Conservation (phyloP, 2,797 vertebrate genomes). For the Xiphophorus birchmanni region DNA sequence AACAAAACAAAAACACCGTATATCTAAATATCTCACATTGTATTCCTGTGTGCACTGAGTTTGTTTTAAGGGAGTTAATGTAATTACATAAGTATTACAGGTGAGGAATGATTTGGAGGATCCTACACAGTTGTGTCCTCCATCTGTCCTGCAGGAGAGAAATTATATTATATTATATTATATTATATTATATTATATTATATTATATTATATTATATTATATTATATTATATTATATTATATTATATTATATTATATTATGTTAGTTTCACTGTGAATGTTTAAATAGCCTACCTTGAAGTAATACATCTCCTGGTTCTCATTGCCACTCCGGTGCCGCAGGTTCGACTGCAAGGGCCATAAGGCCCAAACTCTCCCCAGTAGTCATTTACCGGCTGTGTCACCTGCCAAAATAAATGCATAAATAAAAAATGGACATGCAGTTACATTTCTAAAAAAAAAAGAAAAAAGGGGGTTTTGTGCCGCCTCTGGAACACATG, state of each 20-base stretch:
- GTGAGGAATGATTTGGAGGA: slow-evolving; percentile 83
- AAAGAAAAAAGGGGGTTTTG: neutral
- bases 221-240: neutral
- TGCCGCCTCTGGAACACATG: slow-evolving; percentile 27
- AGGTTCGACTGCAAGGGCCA: slow-evolving; percentile 89
- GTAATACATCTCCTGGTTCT: slow-evolving; percentile 86
- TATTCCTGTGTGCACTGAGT: neutral
- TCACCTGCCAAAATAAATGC: slow-evolving; percentile 48
- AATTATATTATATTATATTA: neutral
- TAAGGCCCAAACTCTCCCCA: slow-evolving; percentile 89
- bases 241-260: neutral
- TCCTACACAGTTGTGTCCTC: slow-evolving; percentile 86
- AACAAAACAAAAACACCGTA: slow-evolving; percentile 3
- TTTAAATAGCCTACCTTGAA: slow-evolving; percentile 80
- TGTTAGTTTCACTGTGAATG: neutral
- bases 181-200: neutral
- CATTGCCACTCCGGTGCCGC: slow-evolving; percentile 87
- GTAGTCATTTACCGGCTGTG: slow-evolving; percentile 68
- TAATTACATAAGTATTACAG: slow-evolving; percentile 87
- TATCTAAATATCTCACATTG: neutral
- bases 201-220: neutral
- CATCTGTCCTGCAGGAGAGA: slow-evolving; percentile 83
- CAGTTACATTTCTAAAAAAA: slow-evolving; percentile 1
- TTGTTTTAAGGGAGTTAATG: neutral
- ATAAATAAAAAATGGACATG: slow-evolving; percentile 8